Conservation (phyloP, 2,797 vertebrate species). For the Periophthalmus magnuspinnatus region DNA sequence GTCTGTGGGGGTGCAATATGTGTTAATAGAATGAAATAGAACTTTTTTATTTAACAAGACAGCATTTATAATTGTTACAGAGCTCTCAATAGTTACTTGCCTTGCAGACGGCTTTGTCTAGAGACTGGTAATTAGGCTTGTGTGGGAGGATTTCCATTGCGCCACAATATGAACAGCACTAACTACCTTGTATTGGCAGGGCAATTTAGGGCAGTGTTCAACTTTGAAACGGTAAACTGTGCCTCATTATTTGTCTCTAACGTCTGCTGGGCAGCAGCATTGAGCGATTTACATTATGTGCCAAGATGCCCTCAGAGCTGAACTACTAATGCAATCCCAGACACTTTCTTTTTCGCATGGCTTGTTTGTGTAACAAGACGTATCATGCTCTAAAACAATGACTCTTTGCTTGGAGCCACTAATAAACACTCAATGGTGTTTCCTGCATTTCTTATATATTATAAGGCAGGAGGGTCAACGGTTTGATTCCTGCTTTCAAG, state of each 20-base stretch:
- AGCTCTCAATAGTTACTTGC: slow-evolving; percentile 23
- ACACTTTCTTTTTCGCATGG: slow-evolving; percentile 4
- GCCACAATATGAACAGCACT: slow-evolving; percentile 54
- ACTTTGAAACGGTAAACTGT: slow-evolving; percentile 41
- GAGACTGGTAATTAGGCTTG: slow-evolving; percentile 64
- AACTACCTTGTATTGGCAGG: slow-evolving; percentile 21
- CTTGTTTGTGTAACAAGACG: slow-evolving; percentile 5
- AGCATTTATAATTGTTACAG: slow-evolving; percentile 35
- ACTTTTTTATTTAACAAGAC: slow-evolving; percentile 30
- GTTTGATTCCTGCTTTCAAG: not conserved
- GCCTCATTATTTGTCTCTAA: slow-evolving; percentile 44
- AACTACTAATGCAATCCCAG: not conserved
- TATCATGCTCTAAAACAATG: not conserved
- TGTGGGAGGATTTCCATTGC: slow-evolving; percentile 63
- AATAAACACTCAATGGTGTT: not conserved
- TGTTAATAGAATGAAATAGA: slow-evolving; percentile 20
- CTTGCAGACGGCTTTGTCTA: slow-evolving; percentile 47
- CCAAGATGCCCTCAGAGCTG: slow-evolving; percentile 37
- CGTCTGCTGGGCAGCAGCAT: slow-evolving; percentile 30
- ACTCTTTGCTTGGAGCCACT: not conserved
- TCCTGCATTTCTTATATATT: not conserved
- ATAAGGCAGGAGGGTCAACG: not conserved
- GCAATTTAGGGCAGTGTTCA: slow-evolving; percentile 29
- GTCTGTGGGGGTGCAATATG: slow-evolving; percentile 7
- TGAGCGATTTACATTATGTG: slow-evolving; percentile 49